phyloP scores from a whole-genome alignment of 2,797 vertebrate species.

The Semaprochilodus insignis region DNA sequence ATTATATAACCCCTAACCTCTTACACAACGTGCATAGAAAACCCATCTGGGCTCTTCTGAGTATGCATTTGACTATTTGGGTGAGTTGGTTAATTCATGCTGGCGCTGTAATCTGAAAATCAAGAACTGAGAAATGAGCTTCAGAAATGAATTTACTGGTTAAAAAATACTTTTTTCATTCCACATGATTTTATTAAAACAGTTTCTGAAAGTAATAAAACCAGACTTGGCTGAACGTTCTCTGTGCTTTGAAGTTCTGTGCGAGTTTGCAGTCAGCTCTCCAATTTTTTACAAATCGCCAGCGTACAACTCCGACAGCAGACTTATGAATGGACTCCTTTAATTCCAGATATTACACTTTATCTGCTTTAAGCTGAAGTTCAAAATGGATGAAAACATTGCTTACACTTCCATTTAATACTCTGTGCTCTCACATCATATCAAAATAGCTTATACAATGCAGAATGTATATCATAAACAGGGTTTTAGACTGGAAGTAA shows the following conservation, averaged over 20 bases:
- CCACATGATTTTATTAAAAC: neutral
- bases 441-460: neutral
- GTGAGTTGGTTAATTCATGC: neutral
- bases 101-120: neutral
- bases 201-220: neutral
- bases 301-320: neutral
- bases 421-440: neutral
- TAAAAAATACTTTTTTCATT: neutral
- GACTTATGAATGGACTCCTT: neutral
- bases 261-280: neutral
- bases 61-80: neutral
- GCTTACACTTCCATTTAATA: neutral
- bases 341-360: constrained; percentile 9
- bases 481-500: too few species aligned
- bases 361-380: neutral
- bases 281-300: neutral
- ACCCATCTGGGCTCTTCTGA: neutral
- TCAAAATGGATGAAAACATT: neutral
- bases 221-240: neutral
- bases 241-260: neutral
- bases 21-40: neutral
- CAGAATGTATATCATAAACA: too few species aligned
- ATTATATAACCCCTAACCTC: constrained; percentile 4
- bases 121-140: neutral
- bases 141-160: neutral